These are phyloP conservation scores for Hipparchia semele DNA, from an alignment of 2,888 invertebrate genomes.

Conservation along the genomic window DNA sequence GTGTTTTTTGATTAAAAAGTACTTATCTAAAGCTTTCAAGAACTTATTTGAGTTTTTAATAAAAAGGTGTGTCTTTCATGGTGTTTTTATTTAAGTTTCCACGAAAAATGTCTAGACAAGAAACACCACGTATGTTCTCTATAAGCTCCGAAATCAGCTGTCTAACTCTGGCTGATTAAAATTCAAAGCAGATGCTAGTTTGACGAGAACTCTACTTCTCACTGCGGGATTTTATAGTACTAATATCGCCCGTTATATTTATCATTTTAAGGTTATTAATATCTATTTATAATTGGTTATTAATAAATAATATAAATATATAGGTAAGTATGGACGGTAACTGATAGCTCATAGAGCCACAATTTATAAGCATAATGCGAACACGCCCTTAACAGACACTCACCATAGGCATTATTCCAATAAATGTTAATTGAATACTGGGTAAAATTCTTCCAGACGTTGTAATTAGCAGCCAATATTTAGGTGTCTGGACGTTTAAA, in stretches of 20 bases:
- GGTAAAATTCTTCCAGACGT: slow-evolving; percentile 29
- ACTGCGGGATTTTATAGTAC: background rate
- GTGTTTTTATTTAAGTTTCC: background rate
- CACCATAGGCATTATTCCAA: no score
- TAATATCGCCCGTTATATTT: background rate
- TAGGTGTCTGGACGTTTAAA: slow-evolving; percentile 44
- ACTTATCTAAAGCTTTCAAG: background rate
- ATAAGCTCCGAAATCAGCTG: background rate
- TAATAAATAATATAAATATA: no score
- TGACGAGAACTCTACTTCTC: slow-evolving; percentile 8
- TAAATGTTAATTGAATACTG: background rate
- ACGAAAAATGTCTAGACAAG: slow-evolving; percentile 21
- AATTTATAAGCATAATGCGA: no score
- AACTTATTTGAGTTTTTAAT: background rate
- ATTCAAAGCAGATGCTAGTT: slow-evolving; percentile 23
- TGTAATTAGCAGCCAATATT: slow-evolving; percentile 38
- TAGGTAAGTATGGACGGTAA: no score
- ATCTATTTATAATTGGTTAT: no score
- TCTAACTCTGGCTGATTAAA: slow-evolving; percentile 4
- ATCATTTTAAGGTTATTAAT: background rate
- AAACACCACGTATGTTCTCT: slow-evolving; percentile 6
- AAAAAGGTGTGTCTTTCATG: background rate
- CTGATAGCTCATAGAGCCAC: no score
- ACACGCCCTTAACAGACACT: background rate
- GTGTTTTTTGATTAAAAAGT: background rate